Conservation (phyloP, 2,888 invertebrate genomes). For the Ophioninae sp. region DNA sequence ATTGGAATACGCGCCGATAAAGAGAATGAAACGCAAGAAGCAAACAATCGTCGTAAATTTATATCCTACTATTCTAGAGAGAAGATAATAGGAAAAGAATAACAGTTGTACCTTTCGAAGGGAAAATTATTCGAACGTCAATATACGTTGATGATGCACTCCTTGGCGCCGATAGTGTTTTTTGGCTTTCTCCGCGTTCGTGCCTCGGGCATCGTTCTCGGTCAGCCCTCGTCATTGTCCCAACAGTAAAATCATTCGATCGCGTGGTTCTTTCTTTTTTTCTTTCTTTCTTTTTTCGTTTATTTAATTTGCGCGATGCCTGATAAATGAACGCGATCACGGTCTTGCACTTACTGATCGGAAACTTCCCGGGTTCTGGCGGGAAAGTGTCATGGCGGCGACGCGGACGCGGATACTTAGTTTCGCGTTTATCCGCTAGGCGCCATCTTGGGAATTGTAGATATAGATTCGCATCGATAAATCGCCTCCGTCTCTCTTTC, state of each 20-base stretch:
- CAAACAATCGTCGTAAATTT: constrained; percentile 6
- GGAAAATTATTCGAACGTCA: not conserved
- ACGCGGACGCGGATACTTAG: too few species aligned
- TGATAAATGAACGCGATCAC: too few species aligned
- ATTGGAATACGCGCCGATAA: not conserved
- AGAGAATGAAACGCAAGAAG: not conserved
- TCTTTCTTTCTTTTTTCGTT: too few species aligned
- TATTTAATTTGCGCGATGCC: constrained; percentile 12
- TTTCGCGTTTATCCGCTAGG: too few species aligned
- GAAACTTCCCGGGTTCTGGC: too few species aligned
- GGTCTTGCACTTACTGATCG: too few species aligned
- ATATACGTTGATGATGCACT: not conserved
- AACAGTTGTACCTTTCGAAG: not conserved
- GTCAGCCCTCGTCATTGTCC: constrained; percentile 27
- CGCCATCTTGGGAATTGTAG: too few species aligned
- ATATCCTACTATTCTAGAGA: not conserved
- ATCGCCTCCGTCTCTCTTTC: too few species aligned
- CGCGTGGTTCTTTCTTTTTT: constrained; percentile 54
- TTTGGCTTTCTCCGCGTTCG: not conserved
- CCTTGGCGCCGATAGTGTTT: not conserved
- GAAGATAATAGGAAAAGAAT: not conserved
- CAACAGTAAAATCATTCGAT: constrained; percentile 21
- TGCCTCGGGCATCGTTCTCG: not conserved
- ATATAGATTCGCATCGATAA: too few species aligned
- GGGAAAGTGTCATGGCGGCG: too few species aligned